These are phyloP conservation scores for Camptogramma bilineatum DNA, from an alignment of 2,888 invertebrate genomes.

Conservation along the genomic window DNA sequence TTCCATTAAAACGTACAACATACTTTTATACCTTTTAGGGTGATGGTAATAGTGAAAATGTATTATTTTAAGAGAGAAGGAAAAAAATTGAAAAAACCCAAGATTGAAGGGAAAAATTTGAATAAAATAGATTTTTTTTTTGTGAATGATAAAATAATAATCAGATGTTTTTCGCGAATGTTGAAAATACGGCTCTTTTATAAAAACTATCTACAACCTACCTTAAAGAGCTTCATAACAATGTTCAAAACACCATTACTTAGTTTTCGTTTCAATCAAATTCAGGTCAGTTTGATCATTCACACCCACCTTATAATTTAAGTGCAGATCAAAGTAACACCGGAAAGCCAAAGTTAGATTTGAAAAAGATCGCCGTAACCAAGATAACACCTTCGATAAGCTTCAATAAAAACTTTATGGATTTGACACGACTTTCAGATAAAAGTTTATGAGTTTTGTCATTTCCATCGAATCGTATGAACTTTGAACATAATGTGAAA, in stretches of 20 bases:
- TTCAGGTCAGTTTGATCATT: background rate
- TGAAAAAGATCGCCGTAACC: background rate
- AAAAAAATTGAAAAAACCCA: background rate
- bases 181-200: no score
- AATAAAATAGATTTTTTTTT: no score
- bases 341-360: conserved; percentile 9
- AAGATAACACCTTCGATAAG: background rate
- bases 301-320: background rate
- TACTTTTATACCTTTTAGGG: background rate
- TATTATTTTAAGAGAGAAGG: no score
- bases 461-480: no score
- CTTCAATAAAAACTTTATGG: background rate
- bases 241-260: background rate
- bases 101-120: background rate
- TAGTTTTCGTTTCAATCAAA: background rate
- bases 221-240: no score
- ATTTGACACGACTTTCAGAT: background rate
- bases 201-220: no score
- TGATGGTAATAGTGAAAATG: background rate
- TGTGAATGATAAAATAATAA: no score
- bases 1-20: background rate
- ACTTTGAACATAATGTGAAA: no score
- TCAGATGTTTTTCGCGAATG: no score
- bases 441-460: background rate
- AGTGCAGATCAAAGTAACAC: background rate